phyloP scores from a whole-genome alignment of 1,140 invertebrate genomes.

The Heliconius hewitsoni region DNA sequence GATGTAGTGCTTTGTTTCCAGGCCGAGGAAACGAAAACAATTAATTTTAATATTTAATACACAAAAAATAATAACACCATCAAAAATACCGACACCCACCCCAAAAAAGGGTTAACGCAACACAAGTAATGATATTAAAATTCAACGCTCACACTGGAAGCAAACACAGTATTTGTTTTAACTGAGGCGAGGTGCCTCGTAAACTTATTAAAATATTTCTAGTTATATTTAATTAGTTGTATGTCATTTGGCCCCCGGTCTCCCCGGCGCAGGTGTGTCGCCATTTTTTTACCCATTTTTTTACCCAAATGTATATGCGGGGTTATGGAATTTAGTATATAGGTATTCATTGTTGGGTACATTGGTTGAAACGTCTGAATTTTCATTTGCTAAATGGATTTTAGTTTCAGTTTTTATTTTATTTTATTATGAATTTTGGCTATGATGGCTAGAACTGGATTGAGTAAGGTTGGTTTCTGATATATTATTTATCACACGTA shows the following conservation, averaged over 20 bases:
- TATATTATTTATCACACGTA: too few relatives aligned
- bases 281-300: not conserved
- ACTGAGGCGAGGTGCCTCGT: conserved; percentile 57
- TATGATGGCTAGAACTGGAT: not conserved
- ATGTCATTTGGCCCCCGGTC: conserved; percentile 65
- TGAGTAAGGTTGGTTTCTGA: not conserved
- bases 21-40: too few relatives aligned
- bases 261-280: conserved; percentile 54
- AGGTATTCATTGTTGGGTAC: too few relatives aligned
- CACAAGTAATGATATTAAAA: conserved; percentile 67
- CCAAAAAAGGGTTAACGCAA: conserved; percentile 8
- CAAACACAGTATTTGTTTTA: conserved; percentile 78
- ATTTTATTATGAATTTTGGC: too few relatives aligned
- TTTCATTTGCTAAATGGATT: not conserved
- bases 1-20: too few relatives aligned
- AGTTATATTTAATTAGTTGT: conserved; percentile 75
- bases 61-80: not conserved
- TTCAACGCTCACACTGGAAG: conserved; percentile 66
- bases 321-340: too few relatives aligned
- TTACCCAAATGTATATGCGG: not conserved
- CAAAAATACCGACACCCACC: not conserved
- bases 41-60: too few relatives aligned
- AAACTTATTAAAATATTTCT: conserved; percentile 80
- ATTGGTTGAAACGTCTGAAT: not conserved
- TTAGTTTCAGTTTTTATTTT: not conserved